phyloP scores from a whole-genome alignment of 2,888 invertebrate genomes.

The Rhamnusium bicolor region DNA sequence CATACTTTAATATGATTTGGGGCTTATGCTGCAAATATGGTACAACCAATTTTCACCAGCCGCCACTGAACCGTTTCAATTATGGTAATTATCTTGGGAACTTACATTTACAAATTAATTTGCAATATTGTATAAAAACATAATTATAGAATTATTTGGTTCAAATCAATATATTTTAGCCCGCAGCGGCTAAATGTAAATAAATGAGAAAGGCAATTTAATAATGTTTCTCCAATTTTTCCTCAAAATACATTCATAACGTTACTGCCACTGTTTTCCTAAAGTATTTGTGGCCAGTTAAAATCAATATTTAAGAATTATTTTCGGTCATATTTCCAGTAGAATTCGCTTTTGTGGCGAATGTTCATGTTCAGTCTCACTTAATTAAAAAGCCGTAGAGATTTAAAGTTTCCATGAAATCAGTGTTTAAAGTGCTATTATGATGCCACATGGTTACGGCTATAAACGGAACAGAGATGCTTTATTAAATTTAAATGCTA shows the following conservation, averaged over 20 bases:
- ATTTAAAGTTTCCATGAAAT: conserved; percentile 18
- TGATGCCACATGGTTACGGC: not conserved
- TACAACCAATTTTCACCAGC: no score
- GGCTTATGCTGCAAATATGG: no score
- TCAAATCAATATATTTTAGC: no score
- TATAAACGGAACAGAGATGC: conserved; percentile 5
- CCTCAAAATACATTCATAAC: not conserved
- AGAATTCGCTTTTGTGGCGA: not conserved
- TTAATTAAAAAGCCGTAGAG: conserved; percentile 16
- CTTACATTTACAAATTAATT: no score
- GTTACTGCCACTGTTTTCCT: not conserved
- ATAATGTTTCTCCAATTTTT: not conserved
- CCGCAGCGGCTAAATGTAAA: no score
- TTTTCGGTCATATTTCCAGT: not conserved
- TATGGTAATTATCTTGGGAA: no score
- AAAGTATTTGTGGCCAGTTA: not conserved
- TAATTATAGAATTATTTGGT: no score
- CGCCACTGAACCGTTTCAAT: no score
- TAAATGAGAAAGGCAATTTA: no score
- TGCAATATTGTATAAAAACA: no score
- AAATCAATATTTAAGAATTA: not conserved
- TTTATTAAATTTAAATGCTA: conserved; percentile 19
- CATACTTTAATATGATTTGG: no score
- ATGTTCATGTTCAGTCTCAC: not conserved
- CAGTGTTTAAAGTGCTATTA: conserved; percentile 10